phyloP scores from a whole-genome alignment of 2,888 invertebrate genomes.

The Oscheius sp. region DNA sequence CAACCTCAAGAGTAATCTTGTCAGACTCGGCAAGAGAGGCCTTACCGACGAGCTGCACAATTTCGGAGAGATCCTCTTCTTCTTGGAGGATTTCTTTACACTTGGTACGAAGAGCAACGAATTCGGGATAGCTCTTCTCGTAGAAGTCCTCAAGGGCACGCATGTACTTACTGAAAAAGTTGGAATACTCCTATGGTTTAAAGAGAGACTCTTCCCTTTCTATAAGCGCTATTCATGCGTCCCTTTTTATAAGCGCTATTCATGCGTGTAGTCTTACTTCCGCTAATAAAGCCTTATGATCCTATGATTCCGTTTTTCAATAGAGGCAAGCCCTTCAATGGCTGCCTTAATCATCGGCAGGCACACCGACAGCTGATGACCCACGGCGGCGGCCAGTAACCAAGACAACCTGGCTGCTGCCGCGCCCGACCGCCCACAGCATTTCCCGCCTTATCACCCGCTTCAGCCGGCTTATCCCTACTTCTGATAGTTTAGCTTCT shows the following conservation, averaged over 20 bases:
- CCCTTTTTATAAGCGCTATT: background rate
- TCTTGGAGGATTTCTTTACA: slow-evolving; percentile 85
- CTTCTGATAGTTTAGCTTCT: background rate
- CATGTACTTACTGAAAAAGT: slow-evolving; percentile 85
- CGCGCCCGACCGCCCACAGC: slow-evolving; percentile 13
- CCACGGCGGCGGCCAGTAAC: slow-evolving; percentile 27
- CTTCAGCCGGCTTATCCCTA: slow-evolving; percentile 21
- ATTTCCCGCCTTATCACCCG: slow-evolving; percentile 27
- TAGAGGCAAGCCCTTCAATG: background rate
- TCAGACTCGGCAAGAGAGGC: slow-evolving; percentile 89
- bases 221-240: background rate
- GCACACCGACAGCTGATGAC: slow-evolving; percentile 23
- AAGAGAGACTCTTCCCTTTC: background rate
- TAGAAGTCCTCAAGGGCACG: slow-evolving; percentile 98
- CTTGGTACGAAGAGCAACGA: slow-evolving; percentile 94
- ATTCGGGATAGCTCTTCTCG: slow-evolving; percentile 96
- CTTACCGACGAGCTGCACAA: slow-evolving; percentile 98
- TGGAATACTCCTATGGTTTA: too few relatives aligned
- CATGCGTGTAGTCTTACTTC: background rate
- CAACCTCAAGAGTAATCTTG: slow-evolving; percentile 96
- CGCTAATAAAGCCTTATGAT: background rate
- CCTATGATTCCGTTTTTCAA: background rate
- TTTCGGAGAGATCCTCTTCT: slow-evolving; percentile 98
- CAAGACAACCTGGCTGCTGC: slow-evolving; percentile 28
- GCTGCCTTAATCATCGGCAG: background rate